Base-by-base conservation (phyloP, 1,140 invertebrate genomes). In the Pinna nobilis region DNA sequence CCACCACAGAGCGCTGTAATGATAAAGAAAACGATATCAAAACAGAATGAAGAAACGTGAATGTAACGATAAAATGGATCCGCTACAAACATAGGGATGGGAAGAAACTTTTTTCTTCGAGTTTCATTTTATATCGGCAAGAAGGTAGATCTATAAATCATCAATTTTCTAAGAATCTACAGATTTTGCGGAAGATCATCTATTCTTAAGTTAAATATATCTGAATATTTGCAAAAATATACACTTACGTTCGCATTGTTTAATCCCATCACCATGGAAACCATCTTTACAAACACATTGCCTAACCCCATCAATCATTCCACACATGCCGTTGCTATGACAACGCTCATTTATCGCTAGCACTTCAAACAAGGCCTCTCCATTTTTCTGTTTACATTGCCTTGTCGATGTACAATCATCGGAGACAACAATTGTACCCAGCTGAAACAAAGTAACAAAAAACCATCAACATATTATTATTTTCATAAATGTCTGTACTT, bases 261-360 rank as follows among this genome's bases (percentile, higher is more conserved):
- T 60, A 20, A 75, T 50, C 2, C 76, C 76, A 47, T 78, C 76
- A 25, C 76, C 76, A 37, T 51, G 18, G 55, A 37, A 78, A 1
- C 71, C 71, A 32, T 70, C 53, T 23, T 51, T 57, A 55, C 76
- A 78, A 15, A 61, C 39, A 53, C 76, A 78, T 30, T 66, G 53
- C 13, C 61, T 59, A 33, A 32, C 33, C n/a, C 70, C 76, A 23
- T 77, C 55, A 13, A 69, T 37, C 23, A 73, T 3, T 25, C 65
- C 61, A 70, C 76, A 77, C 50, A 66, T 32, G 18, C 63, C 70
- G 18, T 74, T 53, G 6, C 50, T 15, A 32, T 60, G 63, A 32
- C 76, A 77, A 23, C 44, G 47, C 18, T 51, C 13, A 39, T 53
- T 65, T 5, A 60, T 13, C 25, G n/a, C 13, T 20, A 66, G 4